Percentiles rank a stretch among this genome's conserved stretches.
Conservation (phyloP, 2,113 vertebrate genomes). For the Hippocampus guttulatus region DNA sequence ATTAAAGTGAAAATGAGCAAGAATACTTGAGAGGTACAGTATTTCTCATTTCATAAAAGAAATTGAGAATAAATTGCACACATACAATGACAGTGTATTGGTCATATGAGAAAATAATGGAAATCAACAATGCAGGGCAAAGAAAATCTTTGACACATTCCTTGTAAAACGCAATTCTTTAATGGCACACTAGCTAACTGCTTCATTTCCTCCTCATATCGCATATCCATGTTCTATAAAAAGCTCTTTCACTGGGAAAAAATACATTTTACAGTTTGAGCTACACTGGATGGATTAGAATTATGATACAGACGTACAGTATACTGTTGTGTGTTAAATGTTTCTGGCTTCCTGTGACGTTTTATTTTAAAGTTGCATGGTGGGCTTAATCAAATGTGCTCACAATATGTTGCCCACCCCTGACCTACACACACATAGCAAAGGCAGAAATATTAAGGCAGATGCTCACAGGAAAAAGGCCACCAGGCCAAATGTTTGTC, state of each 20-base stretch:
- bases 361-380: not conserved
- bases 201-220: slow-evolving; percentile 36
- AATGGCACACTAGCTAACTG: slow-evolving; percentile 47
- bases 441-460: slow-evolving; percentile 72
- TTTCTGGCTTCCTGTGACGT: not conserved
- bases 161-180: slow-evolving; percentile 56
- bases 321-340: not conserved
- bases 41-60: too few species aligned
- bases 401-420: not conserved
- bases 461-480: slow-evolving; percentile 57
- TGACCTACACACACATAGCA: slow-evolving; percentile 56
- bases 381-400: not conserved
- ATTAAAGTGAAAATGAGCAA: too few species aligned
- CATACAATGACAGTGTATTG: not conserved
- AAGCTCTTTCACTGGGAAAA: slow-evolving; percentile 62
- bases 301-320: not conserved
- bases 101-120: not conserved
- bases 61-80: too few species aligned
- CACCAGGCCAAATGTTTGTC: slow-evolving; percentile 52
- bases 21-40: too few species aligned
- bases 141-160: slow-evolving; percentile 48
- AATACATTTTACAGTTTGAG: not conserved
- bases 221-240: slow-evolving; percentile 42
- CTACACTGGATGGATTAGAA: not conserved
- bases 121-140: slow-evolving; percentile 47